phyloP scores from a whole-genome alignment of 23 tunicate species.

The Trididemnum miniatum region DNA sequence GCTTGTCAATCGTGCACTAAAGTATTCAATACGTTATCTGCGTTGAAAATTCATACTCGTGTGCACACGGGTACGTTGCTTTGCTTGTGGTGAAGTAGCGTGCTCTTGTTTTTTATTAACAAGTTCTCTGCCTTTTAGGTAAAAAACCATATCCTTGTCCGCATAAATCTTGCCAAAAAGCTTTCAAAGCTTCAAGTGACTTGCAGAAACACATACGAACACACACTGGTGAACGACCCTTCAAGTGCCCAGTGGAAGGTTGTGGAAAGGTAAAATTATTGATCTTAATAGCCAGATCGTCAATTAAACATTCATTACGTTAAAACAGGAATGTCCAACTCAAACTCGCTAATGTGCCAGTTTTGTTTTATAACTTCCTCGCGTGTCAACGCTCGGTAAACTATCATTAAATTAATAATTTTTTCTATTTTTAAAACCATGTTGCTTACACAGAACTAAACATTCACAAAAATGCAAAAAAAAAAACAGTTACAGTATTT shows the following conservation, averaged over 20 bases:
- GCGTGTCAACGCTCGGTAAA: no score
- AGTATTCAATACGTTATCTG: slow-evolving; percentile 64
- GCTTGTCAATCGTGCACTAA: slow-evolving; percentile 68
- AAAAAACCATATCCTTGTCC: slow-evolving; percentile 77
- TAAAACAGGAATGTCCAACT: no score
- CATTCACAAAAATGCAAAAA: no score
- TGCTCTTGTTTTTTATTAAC: neutral
- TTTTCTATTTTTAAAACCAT: no score
- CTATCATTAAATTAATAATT: no score
- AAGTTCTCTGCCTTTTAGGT: neutral
- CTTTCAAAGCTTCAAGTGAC: slow-evolving; percentile 84
- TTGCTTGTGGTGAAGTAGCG: neutral
- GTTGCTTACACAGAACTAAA: no score
- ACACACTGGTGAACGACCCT: slow-evolving; percentile 88
- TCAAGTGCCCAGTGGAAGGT: slow-evolving; percentile 78
- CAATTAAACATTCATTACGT: no score
- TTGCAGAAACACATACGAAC: slow-evolving; percentile 81
- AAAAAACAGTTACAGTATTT: no score
- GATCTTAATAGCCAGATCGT: no score
- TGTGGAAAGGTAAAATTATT: slow-evolving; percentile 70
- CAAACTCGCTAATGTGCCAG: no score
- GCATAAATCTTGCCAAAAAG: slow-evolving; percentile 51
- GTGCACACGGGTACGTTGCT: slow-evolving; percentile 68
- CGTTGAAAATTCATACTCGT: slow-evolving; percentile 60
- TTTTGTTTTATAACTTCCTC: no score